Percentiles rank a stretch among this genome's conserved stretches.
phyloP scores from a whole-genome alignment of 2,113 vertebrate species.

The Phoenicopterus ruber region DNA sequence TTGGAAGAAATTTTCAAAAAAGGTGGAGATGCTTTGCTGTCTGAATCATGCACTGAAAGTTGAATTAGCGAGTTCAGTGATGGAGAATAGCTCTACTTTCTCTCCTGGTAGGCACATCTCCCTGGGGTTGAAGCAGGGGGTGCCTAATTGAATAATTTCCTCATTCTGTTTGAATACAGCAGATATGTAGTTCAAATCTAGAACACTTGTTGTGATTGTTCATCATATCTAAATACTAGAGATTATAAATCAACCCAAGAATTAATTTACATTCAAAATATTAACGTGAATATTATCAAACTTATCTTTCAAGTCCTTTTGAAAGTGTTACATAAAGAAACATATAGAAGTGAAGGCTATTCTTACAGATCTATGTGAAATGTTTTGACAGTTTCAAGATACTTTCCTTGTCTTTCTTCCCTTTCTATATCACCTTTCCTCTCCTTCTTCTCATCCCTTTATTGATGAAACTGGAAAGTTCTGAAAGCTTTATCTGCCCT shows the following conservation, averaged over 20 bases:
- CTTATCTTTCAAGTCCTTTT: background rate
- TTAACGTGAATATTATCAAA: background rate
- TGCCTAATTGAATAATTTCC: background rate
- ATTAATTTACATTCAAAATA: background rate
- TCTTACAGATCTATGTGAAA: background rate
- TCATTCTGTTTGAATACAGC: background rate
- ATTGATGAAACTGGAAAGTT: background rate
- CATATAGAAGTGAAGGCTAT: background rate
- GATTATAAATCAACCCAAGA: background rate
- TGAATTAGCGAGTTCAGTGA: slow-evolving; percentile 27
- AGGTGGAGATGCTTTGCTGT: background rate
- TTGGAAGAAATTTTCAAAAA: background rate
- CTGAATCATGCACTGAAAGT: background rate
- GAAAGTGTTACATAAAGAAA: background rate
- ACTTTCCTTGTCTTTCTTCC: background rate
- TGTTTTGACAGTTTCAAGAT: background rate
- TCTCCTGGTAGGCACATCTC: background rate
- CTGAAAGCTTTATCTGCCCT: background rate
- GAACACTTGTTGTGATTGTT: background rate
- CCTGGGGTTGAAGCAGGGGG: background rate
- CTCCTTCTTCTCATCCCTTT: background rate
- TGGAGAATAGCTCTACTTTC: background rate
- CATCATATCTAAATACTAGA: background rate
- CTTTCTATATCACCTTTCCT: background rate
- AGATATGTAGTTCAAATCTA: background rate